Conservation (phyloP, 1,140 invertebrate species). For the Copidosoma floridanum region DNA sequence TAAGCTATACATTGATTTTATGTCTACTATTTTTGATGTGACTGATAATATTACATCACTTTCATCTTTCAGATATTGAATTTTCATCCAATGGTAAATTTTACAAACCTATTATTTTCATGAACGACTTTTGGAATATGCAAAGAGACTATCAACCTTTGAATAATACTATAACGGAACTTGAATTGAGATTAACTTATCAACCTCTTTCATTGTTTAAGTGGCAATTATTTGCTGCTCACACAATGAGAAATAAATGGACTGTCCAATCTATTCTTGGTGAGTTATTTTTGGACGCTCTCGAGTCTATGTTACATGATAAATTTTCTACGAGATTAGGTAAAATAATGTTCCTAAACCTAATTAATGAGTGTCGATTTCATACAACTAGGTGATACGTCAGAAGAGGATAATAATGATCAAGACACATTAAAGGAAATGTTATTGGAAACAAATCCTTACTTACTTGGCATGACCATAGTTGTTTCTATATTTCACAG, state of each 20-base stretch:
- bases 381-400: conserved; percentile 46
- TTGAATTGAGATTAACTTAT: conserved; percentile 79
- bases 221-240: conserved; percentile 97
- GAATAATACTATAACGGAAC: conserved; percentile 77
- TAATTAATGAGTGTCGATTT: too few species aligned
- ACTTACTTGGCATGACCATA: conserved; percentile 89
- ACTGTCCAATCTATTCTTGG: conserved; percentile 52
- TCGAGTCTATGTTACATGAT: too few species aligned
- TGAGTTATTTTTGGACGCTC: conserved; percentile 30
- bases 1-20: conserved; percentile 48
- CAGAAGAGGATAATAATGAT: conserved; percentile 83
- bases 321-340: too few species aligned
- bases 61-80: conserved; percentile 67
- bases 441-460: conserved; percentile 94
- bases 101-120: conserved; percentile 93
- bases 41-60: background rate
- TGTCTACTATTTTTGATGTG: background rate
- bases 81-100: conserved; percentile 79
- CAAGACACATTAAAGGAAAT: conserved; percentile 98
- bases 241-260: conserved; percentile 84
- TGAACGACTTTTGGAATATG: conserved; percentile 99
- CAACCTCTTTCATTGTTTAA: conserved; percentile 93
- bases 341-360: too few species aligned
- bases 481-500: conserved; percentile 93
- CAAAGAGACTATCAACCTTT: conserved; percentile 93